Conservation (phyloP, 2,797 vertebrate species). For the Enteromius paludinosus region DNA sequence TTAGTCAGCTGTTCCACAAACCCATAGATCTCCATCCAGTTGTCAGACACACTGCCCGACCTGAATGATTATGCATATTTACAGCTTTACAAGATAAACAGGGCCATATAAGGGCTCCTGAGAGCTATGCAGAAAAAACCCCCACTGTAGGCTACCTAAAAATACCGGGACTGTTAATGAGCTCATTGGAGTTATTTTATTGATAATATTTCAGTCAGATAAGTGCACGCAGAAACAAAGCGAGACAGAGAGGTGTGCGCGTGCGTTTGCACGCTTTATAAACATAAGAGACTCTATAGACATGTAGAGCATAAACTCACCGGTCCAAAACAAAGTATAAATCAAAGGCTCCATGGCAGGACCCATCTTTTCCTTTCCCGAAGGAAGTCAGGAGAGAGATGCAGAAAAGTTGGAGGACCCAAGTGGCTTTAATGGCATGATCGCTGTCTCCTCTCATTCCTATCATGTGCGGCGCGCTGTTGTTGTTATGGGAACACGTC, state of each 20-base stretch:
- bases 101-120: conserved; percentile 73
- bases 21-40: conserved; percentile 91
- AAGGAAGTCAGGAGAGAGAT: conserved; percentile 44
- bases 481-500: conserved; percentile 12
- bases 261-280: not conserved
- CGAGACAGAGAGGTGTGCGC: not conserved
- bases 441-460: conserved; percentile 44
- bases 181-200: not conserved
- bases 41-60: conserved; percentile 88
- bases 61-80: conserved; percentile 69
- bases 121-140: not conserved
- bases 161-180: conserved; percentile 19
- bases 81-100: conserved; percentile 62
- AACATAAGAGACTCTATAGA: not conserved
- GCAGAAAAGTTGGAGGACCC: conserved; percentile 42
- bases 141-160: not conserved
- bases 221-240: not conserved
- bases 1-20: conserved; percentile 91
- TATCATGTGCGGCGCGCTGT: conserved; percentile 1
- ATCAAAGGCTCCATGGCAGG: conserved; percentile 90
- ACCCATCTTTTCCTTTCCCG: conserved; percentile 75
- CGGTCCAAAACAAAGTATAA: conserved; percentile 94
- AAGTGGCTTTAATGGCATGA: conserved; percentile 11
- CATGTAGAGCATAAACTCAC: conserved; percentile 72
- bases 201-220: not conserved